Evolutionary conservation across 2,113 vertebrate genomes (phyloP).

Genomic region (Neolamprologus kungweensis): DNA sequence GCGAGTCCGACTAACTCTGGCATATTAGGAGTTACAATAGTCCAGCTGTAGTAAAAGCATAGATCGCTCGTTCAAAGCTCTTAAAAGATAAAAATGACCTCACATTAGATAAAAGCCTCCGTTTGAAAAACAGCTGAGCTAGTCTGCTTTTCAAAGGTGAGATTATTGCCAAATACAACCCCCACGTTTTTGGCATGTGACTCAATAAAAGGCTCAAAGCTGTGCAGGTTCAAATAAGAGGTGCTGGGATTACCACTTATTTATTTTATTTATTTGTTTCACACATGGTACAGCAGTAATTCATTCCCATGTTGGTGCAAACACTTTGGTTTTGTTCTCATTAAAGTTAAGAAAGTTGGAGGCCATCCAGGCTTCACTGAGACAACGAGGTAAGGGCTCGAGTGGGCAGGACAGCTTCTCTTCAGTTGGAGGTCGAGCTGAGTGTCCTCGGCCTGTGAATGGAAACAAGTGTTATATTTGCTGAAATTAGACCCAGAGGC

Average conservation of each 20-base stretch:
- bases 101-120: background rate
- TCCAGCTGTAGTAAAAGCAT: background rate
- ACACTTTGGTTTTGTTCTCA: background rate
- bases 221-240: background rate
- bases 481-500: background rate
- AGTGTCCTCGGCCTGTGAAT: background rate
- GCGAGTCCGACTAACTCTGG: accelerated
- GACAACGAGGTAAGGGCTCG: background rate
- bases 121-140: background rate
- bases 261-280: too few species aligned
- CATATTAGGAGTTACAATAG: background rate
- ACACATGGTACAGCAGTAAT: too few species aligned
- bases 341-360: background rate
- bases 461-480: background rate
- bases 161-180: background rate
- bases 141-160: background rate
- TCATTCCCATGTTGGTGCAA: background rate
- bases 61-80: background rate
- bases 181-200: accelerated
- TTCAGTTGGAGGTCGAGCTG: background rate
- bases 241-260: background rate
- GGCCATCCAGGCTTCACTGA: background rate
- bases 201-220: background rate
- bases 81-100: background rate
- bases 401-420: background rate